A percentile compares a stretch with the other conserved stretches of the same genome.
These are phyloP conservation scores for Anticlea derivata DNA, from an alignment of 2,888 invertebrate genomes.

Conservation along the genomic window DNA sequence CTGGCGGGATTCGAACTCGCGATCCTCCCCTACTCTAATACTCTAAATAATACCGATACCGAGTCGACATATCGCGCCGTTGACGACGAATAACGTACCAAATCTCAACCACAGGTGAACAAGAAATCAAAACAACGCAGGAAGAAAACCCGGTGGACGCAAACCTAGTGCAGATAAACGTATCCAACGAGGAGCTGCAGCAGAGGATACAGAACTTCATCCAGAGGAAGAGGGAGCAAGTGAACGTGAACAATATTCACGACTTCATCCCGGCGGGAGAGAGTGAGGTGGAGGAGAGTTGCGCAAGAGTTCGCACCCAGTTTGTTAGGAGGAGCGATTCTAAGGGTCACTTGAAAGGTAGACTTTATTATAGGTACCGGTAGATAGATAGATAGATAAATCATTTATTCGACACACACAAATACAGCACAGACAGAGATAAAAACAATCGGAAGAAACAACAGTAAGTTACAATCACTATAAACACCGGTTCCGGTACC, in stretches of 20 bases:
- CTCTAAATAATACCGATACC: too few relatives aligned
- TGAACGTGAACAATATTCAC: constrained; percentile 87
- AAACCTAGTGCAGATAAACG: constrained; percentile 87
- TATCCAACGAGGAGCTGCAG: constrained; percentile 85
- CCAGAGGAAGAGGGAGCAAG: constrained; percentile 89
- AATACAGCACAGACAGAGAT: too few relatives aligned
- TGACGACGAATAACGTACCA: too few relatives aligned
- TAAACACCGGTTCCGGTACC: too few relatives aligned
- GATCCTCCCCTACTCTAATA: too few relatives aligned
- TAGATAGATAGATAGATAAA: too few relatives aligned
- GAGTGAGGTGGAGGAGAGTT: constrained; percentile 79
- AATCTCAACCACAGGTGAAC: constrained; percentile 38
- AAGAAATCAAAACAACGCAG: constrained; percentile 22
- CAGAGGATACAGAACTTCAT: constrained; percentile 90
- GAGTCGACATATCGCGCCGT: too few relatives aligned
- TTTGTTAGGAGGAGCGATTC: constrained; percentile 88
- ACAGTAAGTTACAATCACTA: too few relatives aligned
- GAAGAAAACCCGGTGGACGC: constrained; percentile 51
- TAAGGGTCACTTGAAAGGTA: constrained; percentile 92
- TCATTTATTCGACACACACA: too few relatives aligned
- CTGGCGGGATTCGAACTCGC: too few relatives aligned
- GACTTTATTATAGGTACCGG: constrained; percentile 8
- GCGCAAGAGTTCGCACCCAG: constrained; percentile 90
- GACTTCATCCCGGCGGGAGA: constrained; percentile 86
- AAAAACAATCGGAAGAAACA: too few relatives aligned